These are phyloP conservation scores for Polyommatus iphigenia DNA, from an alignment of 2,888 invertebrate species.

Conservation along the genomic window DNA sequence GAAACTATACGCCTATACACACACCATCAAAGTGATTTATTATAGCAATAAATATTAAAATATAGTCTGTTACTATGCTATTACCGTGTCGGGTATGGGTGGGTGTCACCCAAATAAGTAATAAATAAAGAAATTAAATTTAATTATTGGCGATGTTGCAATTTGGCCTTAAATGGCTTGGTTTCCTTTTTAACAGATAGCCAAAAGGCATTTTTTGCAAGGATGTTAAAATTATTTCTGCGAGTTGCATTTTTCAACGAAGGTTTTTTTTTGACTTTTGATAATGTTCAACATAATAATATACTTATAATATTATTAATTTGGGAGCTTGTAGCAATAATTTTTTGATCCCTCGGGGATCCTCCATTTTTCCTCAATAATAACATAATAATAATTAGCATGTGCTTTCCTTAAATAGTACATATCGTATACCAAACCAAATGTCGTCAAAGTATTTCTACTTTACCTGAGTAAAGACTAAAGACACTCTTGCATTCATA, in stretches of 20 bases:
- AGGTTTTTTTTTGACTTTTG: neutral
- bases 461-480: no score
- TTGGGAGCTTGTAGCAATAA: no score
- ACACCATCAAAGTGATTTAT: constrained; percentile 31
- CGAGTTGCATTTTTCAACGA: neutral
- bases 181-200: constrained; percentile 3
- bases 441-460: no score
- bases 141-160: constrained; percentile 5
- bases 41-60: constrained; percentile 19
- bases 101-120: neutral
- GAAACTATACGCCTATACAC: constrained; percentile 10
- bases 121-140: constrained; percentile 8
- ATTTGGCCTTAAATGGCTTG: neutral
- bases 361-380: no score
- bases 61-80: constrained; percentile 2
- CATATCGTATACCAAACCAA: no score
- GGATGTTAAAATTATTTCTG: neutral
- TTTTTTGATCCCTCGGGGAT: no score
- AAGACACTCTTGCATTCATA: no score
- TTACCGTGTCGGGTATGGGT: neutral
- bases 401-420: no score
- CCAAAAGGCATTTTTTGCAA: neutral
- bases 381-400: no score
- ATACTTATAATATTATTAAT: no score
- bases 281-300: no score